Conservation (phyloP, 2,113 vertebrate genomes). For the Neolamprologus devosi region DNA sequence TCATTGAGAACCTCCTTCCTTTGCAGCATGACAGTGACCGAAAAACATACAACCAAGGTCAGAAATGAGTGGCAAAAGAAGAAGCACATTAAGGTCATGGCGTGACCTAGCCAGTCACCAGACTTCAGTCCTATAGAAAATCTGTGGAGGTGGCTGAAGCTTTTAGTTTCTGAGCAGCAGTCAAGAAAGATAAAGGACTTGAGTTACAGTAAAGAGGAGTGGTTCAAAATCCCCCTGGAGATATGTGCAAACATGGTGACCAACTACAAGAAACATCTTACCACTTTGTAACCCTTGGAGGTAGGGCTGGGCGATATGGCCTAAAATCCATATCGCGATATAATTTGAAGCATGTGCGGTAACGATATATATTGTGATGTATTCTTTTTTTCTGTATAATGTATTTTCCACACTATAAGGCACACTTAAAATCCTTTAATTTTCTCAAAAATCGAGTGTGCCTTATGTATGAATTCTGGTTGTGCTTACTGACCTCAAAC, state of each 20-base stretch:
- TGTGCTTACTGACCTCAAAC: too few relatives aligned
- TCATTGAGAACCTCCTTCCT: neutral
- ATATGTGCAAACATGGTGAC: neutral
- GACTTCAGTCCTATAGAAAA: neutral
- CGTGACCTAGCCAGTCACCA: neutral
- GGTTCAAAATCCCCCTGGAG: neutral
- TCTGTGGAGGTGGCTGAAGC: neutral
- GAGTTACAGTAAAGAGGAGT: neutral
- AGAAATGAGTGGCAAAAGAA: neutral
- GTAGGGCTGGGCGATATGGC: too few relatives aligned
- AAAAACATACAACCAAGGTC: neutral
- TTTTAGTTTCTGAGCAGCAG: neutral
- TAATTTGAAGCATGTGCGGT: too few relatives aligned
- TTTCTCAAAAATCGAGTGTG: too few relatives aligned
- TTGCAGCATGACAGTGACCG: neutral
- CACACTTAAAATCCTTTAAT: too few relatives aligned
- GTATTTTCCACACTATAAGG: too few relatives aligned
- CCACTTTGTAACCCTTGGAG: neutral
- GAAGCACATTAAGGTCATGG: neutral
- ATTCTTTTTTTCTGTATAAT: too few relatives aligned
- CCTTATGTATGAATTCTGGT: too few relatives aligned
- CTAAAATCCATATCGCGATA: too few relatives aligned
- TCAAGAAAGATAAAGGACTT: neutral
- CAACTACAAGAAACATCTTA: neutral
- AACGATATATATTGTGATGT: too few relatives aligned